A percentile compares a stretch with the other conserved stretches of the same genome.
Conservation (phyloP, 1,140 invertebrate genomes). For the Drosophila rhopaloa region DNA sequence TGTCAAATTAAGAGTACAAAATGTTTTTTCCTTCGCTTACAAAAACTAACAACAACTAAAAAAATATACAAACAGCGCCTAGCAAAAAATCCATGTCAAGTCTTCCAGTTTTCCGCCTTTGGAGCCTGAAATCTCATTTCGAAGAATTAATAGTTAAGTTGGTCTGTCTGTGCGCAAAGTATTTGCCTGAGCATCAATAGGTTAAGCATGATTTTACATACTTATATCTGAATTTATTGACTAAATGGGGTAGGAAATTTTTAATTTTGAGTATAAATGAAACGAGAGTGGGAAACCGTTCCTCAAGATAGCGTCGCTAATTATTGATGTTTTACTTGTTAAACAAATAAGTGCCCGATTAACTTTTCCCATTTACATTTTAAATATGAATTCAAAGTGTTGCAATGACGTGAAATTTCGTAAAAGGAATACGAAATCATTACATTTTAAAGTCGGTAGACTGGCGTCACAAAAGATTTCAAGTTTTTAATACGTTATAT, state of each 20-base stretch:
- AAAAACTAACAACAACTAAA: constrained; percentile 78
- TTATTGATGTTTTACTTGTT: not conserved
- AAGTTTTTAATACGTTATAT: not conserved
- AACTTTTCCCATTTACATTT: too few relatives aligned
- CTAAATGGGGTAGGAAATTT: constrained; percentile 2
- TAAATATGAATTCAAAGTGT: too few relatives aligned
- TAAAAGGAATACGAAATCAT: not conserved
- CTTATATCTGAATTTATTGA: constrained; percentile 4
- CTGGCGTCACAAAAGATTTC: not conserved
- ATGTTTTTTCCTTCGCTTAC: constrained; percentile 49
- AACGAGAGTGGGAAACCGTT: not conserved
- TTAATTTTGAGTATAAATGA: constrained; percentile 16
- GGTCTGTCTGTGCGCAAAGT: constrained; percentile 62
- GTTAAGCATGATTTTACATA: constrained; percentile 17
- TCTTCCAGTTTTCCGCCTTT: constrained; percentile 31
- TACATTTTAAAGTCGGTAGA: constrained; percentile 10
- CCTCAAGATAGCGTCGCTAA: not conserved
- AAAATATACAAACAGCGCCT: constrained; percentile 57
- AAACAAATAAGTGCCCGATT: too few relatives aligned
- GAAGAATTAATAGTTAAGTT: constrained; percentile 8
- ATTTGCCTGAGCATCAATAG: constrained; percentile 55
- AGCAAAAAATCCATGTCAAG: constrained; percentile 51
- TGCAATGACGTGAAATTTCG: too few relatives aligned
- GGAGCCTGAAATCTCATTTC: constrained; percentile 34
- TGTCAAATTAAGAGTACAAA: constrained; percentile 9